phyloP scores from a whole-genome alignment of 2,113 vertebrate genomes.

The Sardina pilchardus region DNA sequence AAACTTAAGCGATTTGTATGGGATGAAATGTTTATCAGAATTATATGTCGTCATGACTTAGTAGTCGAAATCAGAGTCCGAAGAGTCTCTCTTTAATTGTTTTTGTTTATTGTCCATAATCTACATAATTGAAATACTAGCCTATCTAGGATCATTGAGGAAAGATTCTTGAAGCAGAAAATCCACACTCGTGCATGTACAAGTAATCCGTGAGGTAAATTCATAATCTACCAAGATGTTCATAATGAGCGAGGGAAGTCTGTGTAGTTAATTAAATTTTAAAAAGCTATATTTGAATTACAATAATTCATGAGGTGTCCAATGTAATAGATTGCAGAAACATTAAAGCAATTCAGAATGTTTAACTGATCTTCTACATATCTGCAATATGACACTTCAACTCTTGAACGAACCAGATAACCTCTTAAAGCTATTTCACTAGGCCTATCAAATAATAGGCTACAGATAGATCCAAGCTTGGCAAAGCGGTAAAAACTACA shows the following conservation, averaged over 20 bases:
- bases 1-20: background rate
- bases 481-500: background rate
- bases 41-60: background rate
- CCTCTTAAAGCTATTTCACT: background rate
- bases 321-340: background rate
- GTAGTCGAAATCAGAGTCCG: background rate
- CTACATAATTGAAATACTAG: background rate
- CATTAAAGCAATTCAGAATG: background rate
- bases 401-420: background rate
- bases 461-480: background rate
- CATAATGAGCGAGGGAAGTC: too few species aligned
- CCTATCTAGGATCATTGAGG: background rate
- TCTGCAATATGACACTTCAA: background rate
- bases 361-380: background rate
- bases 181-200: background rate
- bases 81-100: background rate
- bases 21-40: background rate
- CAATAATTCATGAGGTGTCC: background rate
- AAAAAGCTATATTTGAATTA: background rate
- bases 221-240: too few species aligned
- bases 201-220: background rate
- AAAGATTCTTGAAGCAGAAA: background rate
- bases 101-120: background rate
- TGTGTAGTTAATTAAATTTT: background rate
- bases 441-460: background rate